Conservation (phyloP, 2,113 vertebrate species). For the Callaeas wilsoni region DNA sequence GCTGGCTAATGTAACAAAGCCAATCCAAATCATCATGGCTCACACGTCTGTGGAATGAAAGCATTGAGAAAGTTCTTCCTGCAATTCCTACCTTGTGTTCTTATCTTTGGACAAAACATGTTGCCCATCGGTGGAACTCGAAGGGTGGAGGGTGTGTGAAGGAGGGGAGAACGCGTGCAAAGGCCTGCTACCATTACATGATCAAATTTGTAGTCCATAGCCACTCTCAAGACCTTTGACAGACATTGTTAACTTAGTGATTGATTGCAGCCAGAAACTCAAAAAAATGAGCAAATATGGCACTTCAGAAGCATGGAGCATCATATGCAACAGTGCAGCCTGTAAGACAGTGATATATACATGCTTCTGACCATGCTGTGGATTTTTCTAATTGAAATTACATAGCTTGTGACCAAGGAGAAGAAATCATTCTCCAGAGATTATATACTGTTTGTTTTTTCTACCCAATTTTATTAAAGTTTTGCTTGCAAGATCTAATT, state of each 20-base stretch:
- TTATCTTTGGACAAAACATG: background rate
- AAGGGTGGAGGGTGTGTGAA: too few species aligned
- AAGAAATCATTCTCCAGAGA: background rate
- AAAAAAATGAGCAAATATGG: background rate
- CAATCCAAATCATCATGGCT: background rate
- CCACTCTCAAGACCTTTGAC: background rate
- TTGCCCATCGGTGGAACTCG: too few species aligned
- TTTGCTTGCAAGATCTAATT: background rate
- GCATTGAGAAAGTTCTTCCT: background rate
- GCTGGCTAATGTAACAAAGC: background rate
- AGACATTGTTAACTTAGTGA: background rate
- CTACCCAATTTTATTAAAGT: background rate
- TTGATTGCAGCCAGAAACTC: background rate
- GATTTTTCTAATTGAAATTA: background rate
- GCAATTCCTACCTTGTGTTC: background rate
- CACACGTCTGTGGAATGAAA: too few species aligned
- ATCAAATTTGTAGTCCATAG: background rate
- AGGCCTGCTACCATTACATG: too few species aligned
- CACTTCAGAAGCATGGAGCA: background rate
- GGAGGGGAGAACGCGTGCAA: rapidly evolving
- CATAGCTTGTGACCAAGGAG: background rate
- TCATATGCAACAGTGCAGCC: background rate
- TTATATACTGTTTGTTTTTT: background rate
- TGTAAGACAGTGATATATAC: background rate
- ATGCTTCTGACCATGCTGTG: background rate